phyloP scores from a whole-genome alignment of 2,797 vertebrate genomes.

The Sebastes itinus region DNA sequence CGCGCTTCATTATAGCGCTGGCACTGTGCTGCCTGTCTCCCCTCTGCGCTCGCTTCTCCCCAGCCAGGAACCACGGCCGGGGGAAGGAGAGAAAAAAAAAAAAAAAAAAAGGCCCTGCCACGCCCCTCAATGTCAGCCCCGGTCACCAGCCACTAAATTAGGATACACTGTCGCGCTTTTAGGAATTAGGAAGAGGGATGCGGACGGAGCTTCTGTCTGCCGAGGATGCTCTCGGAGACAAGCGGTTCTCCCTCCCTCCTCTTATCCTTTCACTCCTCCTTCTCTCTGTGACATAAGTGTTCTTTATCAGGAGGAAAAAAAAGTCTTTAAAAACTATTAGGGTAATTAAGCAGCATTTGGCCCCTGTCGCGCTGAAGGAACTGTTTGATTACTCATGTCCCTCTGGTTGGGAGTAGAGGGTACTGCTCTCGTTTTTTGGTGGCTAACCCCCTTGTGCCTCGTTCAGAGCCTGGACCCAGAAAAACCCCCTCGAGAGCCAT shows the following conservation, averaged over 20 bases:
- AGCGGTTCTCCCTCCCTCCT: slow-evolving; percentile 75
- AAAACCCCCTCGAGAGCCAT: slow-evolving; percentile 71
- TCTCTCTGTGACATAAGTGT: slow-evolving; percentile 42
- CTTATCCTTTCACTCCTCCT: slow-evolving; percentile 80
- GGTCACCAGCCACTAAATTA: slow-evolving; percentile 86
- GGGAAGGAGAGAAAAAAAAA: slow-evolving; percentile 45
- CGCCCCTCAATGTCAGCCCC: slow-evolving; percentile 88
- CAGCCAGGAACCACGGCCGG: slow-evolving; percentile 74
- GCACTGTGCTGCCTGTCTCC: slow-evolving; percentile 85
- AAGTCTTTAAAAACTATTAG: slow-evolving; percentile 95
- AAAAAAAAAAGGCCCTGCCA: slow-evolving; percentile 79
- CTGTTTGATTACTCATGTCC: slow-evolving; percentile 92
- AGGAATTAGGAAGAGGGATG: slow-evolving; percentile 82
- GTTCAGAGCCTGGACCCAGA: slow-evolving; percentile 82
- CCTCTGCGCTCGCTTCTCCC: slow-evolving; percentile 68
- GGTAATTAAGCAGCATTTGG: slow-evolving; percentile 93
- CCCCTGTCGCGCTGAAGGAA: slow-evolving; percentile 85
- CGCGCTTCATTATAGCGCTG: slow-evolving; percentile 90
- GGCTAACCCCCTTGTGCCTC: slow-evolving; percentile 85
- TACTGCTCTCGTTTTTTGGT: slow-evolving; percentile 87
- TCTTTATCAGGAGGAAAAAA: slow-evolving; percentile 81
- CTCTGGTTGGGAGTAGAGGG: slow-evolving; percentile 84
- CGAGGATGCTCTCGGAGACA: slow-evolving; percentile 75
- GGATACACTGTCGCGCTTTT: slow-evolving; percentile 79
- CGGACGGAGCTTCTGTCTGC: slow-evolving; percentile 71